Base-by-base conservation (phyloP, 2,113 vertebrate genomes). In the Thunnus maccoyii region DNA sequence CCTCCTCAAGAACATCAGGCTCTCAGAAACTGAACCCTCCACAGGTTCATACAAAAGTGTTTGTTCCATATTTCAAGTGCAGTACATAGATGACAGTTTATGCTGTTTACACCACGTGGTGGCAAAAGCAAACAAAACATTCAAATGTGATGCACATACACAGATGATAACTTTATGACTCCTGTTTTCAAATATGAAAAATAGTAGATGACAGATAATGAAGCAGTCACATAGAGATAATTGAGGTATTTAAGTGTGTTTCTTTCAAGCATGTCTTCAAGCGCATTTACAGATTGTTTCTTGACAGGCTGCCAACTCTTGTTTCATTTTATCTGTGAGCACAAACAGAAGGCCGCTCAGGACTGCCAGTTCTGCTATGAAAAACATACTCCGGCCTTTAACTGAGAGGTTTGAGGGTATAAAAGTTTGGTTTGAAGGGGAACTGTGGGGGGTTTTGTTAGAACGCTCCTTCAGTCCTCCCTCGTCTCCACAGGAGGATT, bases 341-440 rank as follows among this genome's bases (percentile, higher is more conserved):
- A 73, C 85, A 87, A 91, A 84, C 80, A 84, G 91, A 93, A 92
- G 93, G 93, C 62, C 82, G 54, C 61, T 30, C 63, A 25, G 80
- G 60, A 78, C 82, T 50, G 76, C 70, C 79, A 78, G 81, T 32
- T 65, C 86, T 41, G 64, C 78, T 30, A 79, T 11, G 41, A 76
- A 68, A 20, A 60, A 72, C 52, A 20, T n/a, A 22, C 57, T 55
- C 51, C 52, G 70, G 88, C 94, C 93, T 95, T 94, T 93, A 84
- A 10, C 56, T 1, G 2, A 12, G 20, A 74, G 55, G 36, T 72
- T 47, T 44, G 55, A 56, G 72, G 50, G 52, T 16, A 57, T 3
- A 32, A 5, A 63, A 74, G 52, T 44, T 17, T 14, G 46, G 62
- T 51, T 65, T 48, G 63, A 86, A 54, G 74, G 75, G 11, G 71